Conservation (phyloP, 2,797 vertebrate genomes). For the Jordanella pulchra region DNA sequence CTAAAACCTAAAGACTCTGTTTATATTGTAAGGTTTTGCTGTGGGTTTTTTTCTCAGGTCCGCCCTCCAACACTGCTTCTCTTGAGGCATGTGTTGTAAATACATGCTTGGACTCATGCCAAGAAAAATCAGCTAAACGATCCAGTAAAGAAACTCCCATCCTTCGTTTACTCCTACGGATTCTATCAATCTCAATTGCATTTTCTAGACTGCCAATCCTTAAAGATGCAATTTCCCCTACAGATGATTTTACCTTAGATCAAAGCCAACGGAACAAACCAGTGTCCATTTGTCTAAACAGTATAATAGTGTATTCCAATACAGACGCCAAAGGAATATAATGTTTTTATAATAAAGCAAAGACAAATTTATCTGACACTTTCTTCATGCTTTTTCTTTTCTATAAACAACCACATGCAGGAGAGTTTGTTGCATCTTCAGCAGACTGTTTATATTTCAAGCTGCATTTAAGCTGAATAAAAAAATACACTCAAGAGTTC, state of each 20-base stretch:
- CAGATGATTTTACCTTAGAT: conserved; percentile 33
- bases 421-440: conserved; percentile 34
- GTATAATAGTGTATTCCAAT: conserved; percentile 13
- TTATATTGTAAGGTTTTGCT: conserved; percentile 10
- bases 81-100: conserved; percentile 62
- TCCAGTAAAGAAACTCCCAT: conserved; percentile 48
- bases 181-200: conserved; percentile 48
- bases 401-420: conserved; percentile 31
- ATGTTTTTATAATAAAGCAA: conserved; percentile 41
- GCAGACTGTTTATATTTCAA: conserved; percentile 49
- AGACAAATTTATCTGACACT: conserved; percentile 41
- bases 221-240: conserved; percentile 40
- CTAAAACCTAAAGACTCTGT: conserved; percentile 36
- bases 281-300: neutral
- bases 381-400: conserved; percentile 45
- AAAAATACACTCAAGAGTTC: conserved; percentile 50
- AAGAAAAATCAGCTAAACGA: conserved; percentile 56
- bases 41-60: conserved; percentile 50
- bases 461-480: conserved; percentile 35
- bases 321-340: conserved; percentile 20
- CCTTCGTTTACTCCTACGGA: conserved; percentile 48
- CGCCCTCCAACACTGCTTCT: conserved; percentile 58
- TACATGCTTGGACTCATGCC: conserved; percentile 45
- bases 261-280: conserved; percentile 26
- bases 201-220: conserved; percentile 27